Base-by-base conservation (phyloP, 2,113 vertebrate species). In the Ptilonorhynchus violaceus region DNA sequence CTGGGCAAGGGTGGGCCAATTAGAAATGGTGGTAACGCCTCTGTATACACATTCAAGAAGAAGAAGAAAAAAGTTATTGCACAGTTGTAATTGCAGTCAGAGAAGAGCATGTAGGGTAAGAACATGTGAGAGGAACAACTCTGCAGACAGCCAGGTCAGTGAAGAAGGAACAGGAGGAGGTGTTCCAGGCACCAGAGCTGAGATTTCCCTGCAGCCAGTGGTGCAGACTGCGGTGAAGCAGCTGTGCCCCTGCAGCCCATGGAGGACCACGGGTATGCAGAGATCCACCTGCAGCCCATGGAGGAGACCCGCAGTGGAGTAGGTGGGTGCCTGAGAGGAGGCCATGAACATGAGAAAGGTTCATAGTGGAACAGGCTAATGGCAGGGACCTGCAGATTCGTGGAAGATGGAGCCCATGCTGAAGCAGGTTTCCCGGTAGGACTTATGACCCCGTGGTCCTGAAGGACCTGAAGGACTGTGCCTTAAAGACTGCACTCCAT, bases 381-480 rank as follows among this genome's bases (percentile, higher is more conserved):
- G 27, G 28, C 46, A 60, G 39, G 11, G 22, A 60, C 33, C 33
- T 42, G 10, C 3, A 0, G 4, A 58, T 6, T 9, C 9, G 10
- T 19, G 22, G 10, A 53, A 9, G 27, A 15, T 3, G 8, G 22
- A 60, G 10, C 10, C 23, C 0, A 0, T 27, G 10, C 6, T 46
- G 55, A 39, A 78, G 33, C 11, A 44, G 9, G 22, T 39, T 69
- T 53, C 15, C 46, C 39, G 11, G 12, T 28, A 23, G 18, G 42
- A 52, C 1, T 27, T 37, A 31, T 15, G 37, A 44, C 22, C 21
- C 1, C 1, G 10, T 12, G 7, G 21, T 35, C 31, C 27, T 41
- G 30, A 25, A 9, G 7, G 25, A 49, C 11, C 10, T 68, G 44
- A 37, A 59, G 17, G 9, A 44, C 12, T 52, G 27, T 37, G 14